Evolutionary conservation across 2,888 invertebrate species (phyloP), one percentile per base, ranked within the genome.

Genomic region (Dryobotodes eremita): DNA sequence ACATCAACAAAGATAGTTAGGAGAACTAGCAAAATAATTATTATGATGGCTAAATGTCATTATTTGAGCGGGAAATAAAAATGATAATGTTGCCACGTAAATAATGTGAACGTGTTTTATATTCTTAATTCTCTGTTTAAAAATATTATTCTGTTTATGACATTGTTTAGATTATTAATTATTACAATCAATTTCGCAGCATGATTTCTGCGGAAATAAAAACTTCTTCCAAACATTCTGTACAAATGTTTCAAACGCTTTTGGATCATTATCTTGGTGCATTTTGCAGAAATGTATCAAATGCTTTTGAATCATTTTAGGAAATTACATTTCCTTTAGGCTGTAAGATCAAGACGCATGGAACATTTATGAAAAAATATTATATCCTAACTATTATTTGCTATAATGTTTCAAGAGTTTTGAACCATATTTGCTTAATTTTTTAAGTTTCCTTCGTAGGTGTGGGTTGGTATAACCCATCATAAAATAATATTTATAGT

Each of bases 301-400:
- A 64, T 36, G 64, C 65, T 65, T 65, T 65, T 65, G 42, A 42
- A 65, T 65, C 65, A 42, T 65, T 65, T 64, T 64, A 64, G 64
- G 64, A 64, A 64, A 64, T 64, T 64, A 64, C 64, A 64, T 36
- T 36, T 64, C 64, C 57, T 57, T 57, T 57, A 57, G n/a, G 57
- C 57, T 57, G 57, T 57, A 57, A 57, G 57, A 57, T 57, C 57
- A 57, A 50, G 15, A 50, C 15, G 50, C 17, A 17, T 50, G 50
- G 15, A 50, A 15, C 2, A 13, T 50, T 36, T 36, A 36, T 36
- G 36, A 36, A 36, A 36, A 36, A 36, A 36, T 36, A 36, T 36
- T 36, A 36, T 36, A 36, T 36, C 36, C 36, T 36, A 36, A 36
- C 36, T 36, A 36, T 36, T 36, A 36, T 36, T 36, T 36, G 36